A percentile compares a stretch with the other conserved stretches of the same genome.
Evolutionary conservation across 2,113 vertebrate genomes (phyloP).

Genomic region (Microtus montanus): DNA sequence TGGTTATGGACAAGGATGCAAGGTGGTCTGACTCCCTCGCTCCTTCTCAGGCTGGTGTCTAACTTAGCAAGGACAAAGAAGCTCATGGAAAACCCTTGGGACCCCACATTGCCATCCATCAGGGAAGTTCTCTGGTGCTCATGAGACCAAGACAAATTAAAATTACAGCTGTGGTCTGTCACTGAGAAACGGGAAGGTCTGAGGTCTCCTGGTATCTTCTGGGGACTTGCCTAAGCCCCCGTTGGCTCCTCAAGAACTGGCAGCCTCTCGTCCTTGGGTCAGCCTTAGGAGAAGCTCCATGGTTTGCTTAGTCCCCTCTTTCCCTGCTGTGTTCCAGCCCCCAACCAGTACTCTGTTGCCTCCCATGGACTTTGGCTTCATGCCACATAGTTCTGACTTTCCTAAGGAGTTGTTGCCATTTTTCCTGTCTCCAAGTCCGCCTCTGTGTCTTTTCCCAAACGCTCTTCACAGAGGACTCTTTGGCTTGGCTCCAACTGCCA

Average conservation of each 20-base stretch:
- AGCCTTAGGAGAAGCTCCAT: neutral
- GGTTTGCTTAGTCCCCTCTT: too few relatives aligned
- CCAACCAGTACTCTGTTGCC: neutral
- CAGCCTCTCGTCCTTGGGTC: neutral
- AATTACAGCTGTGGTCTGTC: neutral
- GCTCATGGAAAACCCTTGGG: constrained; percentile 66
- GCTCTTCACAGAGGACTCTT: neutral
- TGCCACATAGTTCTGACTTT: neutral
- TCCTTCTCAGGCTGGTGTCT: constrained; percentile 17
- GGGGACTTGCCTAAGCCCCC: neutral
- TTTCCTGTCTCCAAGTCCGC: neutral
- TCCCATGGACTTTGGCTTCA: accelerated
- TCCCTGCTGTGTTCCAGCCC: neutral
- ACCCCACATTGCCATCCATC: constrained; percentile 41
- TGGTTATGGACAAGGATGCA: neutral
- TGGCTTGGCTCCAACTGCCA: neutral
- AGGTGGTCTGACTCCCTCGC: neutral
- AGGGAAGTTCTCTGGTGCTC: constrained; percentile 34
- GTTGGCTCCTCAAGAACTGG: neutral
- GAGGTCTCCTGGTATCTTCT: neutral
- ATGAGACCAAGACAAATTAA: constrained; percentile 63
- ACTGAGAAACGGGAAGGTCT: neutral
- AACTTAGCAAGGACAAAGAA: neutral
- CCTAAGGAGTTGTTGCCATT: neutral
- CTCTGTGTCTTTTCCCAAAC: neutral